These are phyloP conservation scores for Athalia rosae DNA, from an alignment of 2,888 invertebrate genomes.

Conservation along the genomic window DNA sequence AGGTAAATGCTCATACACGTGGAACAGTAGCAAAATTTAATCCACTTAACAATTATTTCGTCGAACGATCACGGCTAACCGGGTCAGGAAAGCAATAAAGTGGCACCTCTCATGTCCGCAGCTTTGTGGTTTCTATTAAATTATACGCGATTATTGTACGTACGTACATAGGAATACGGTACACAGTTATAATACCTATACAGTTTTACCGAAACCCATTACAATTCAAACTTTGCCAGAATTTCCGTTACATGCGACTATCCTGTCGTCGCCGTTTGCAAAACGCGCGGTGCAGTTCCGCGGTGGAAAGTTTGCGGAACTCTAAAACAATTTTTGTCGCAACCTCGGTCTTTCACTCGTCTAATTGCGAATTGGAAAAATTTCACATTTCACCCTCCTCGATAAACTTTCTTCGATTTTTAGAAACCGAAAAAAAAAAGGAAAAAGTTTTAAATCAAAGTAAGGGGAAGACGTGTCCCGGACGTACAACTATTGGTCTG, in stretches of 20 bases:
- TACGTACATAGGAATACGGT: background rate
- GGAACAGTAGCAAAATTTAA: background rate
- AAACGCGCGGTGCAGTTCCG: background rate
- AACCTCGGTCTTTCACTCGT: background rate
- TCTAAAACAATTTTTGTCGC: no score
- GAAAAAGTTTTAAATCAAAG: no score
- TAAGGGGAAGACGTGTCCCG: no score
- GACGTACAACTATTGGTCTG: no score
- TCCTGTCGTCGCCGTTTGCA: background rate
- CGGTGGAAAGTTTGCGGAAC: background rate
- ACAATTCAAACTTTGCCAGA: constrained; percentile 13
- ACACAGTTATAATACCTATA: background rate
- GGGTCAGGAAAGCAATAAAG: background rate
- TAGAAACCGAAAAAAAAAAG: no score
- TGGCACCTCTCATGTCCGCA: constrained; percentile 4
- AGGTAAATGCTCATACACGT: no score
- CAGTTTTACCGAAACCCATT: background rate
- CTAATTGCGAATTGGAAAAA: no score
- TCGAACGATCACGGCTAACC: background rate
- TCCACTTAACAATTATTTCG: constrained; percentile 1
- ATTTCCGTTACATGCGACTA: background rate
- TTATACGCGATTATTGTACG: background rate
- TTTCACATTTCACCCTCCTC: no score
- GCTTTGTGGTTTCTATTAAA: constrained; percentile 21
- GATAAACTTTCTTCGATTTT: no score